Percentiles rank a stretch among this genome's conserved stretches.
Evolutionary conservation across 2,797 vertebrate species (phyloP).

Genomic region (Muscicapa striata): DNA sequence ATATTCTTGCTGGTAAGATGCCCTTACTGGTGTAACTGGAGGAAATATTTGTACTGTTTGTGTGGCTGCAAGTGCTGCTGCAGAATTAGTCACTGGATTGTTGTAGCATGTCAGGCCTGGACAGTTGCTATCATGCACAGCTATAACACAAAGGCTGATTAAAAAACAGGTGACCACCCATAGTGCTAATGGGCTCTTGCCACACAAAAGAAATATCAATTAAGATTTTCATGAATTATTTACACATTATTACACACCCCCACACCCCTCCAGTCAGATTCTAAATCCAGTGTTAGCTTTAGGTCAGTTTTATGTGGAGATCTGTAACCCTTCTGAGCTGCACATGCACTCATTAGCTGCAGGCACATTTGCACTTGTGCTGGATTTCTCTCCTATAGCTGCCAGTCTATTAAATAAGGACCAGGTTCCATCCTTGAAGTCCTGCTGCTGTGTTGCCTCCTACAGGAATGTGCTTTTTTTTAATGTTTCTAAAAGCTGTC

Average conservation of each 20-base stretch:
- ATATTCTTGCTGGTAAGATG: not conserved
- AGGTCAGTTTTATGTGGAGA: conserved; percentile 39
- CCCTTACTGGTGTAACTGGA: not conserved
- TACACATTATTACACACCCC: not conserved
- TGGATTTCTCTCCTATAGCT: not conserved
- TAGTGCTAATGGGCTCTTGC: conserved; percentile 4
- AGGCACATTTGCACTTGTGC: conserved; percentile 9
- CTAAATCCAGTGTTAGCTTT: conserved; percentile 8
- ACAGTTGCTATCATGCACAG: not conserved
- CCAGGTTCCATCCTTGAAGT: not conserved
- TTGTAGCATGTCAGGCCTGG: not conserved
- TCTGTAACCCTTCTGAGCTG: conserved; percentile 13
- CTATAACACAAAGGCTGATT: conserved; percentile 45
- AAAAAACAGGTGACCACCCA: conserved; percentile 41
- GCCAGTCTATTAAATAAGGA: conserved; percentile 19
- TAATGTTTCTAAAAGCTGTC: not conserved
- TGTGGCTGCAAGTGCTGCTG: not conserved
- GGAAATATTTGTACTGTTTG: not conserved
- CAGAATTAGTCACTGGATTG: conserved; percentile 11
- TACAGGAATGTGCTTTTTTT: not conserved
- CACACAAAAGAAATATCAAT: conserved; percentile 52
- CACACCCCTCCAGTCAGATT: not conserved
- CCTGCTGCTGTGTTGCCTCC: not conserved
- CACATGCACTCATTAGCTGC: not conserved
- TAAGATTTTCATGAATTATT: conserved; percentile 69